These are phyloP conservation scores for Phenganax marumi DNA, from an alignment of 92 coral and sea anemone genomes.

Conservation along the genomic window DNA sequence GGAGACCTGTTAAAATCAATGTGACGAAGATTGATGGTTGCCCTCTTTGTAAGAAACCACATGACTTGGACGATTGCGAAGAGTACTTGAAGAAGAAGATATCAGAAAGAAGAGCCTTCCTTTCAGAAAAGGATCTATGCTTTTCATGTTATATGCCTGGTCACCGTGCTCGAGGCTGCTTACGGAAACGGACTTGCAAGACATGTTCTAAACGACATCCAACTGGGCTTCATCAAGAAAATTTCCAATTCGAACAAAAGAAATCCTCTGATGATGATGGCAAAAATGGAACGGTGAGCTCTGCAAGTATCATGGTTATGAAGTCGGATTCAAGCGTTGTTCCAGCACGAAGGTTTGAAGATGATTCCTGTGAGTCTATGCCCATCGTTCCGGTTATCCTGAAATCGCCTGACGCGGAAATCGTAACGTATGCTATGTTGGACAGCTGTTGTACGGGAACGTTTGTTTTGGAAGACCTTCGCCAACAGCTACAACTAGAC, in stretches of 20 bases:
- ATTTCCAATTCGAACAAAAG: not conserved
- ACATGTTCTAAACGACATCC: slow-evolving; percentile 1
- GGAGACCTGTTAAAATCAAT: not conserved
- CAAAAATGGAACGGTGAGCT: not conserved
- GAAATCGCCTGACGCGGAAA: slow-evolving; percentile 1
- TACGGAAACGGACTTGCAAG: slow-evolving; percentile 37
- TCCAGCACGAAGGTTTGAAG: not conserved
- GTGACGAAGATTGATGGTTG: slow-evolving; percentile 30
- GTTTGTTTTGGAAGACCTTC: slow-evolving; percentile 15
- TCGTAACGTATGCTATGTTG: slow-evolving; percentile 19
- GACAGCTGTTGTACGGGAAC: slow-evolving; percentile 20
- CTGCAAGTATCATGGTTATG: no score
- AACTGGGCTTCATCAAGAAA: not conserved
- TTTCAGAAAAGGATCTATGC: slow-evolving; percentile 33
- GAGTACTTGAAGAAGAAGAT: slow-evolving; percentile 21
- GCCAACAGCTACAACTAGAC: slow-evolving; percentile 21
- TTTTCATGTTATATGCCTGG: slow-evolving; percentile 45
- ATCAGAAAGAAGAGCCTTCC: slow-evolving; percentile 25
- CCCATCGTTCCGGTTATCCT: slow-evolving; percentile 1
- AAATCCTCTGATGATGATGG: slow-evolving; percentile 2
- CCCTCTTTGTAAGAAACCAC: slow-evolving; percentile 24
- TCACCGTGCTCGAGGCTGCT: slow-evolving; percentile 43
- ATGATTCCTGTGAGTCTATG: not conserved
- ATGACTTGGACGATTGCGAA: slow-evolving; percentile 42
- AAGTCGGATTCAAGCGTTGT: slow-evolving; percentile 1